phyloP scores from a whole-genome alignment of 1,140 invertebrate genomes.

The Trypoxylus dichotomus region DNA sequence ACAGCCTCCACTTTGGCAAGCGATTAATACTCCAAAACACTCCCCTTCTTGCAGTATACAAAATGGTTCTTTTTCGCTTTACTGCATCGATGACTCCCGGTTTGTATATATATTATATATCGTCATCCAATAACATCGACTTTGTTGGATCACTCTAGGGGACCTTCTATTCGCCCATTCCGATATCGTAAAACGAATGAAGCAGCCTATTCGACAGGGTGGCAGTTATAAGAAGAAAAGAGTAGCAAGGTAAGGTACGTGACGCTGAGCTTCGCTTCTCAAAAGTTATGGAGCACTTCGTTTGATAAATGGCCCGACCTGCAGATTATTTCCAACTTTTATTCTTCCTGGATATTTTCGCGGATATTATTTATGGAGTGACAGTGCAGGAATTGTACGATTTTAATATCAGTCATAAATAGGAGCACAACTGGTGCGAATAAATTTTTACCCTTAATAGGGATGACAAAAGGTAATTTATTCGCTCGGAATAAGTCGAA shows the following conservation, averaged over 20 bases:
- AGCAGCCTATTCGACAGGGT: not conserved
- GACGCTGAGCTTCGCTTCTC: not conserved
- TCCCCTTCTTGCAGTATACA: not conserved
- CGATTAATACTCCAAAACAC: not conserved
- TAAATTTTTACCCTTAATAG: constrained; percentile 15
- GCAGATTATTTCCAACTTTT: constrained; percentile 20
- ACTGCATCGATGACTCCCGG: not conserved
- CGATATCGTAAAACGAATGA: not conserved
- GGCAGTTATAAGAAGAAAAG: not conserved
- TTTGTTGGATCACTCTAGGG: not conserved
- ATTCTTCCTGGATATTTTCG: constrained; percentile 4
- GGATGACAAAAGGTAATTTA: constrained; percentile 17
- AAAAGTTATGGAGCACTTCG: not conserved
- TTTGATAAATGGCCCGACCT: not conserved
- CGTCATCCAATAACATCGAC: not conserved
- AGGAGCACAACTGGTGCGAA: not conserved
- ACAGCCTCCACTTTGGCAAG: not conserved
- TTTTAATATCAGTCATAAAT: constrained; percentile 20
- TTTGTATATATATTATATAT: constrained; percentile 6
- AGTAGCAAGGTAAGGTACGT: not conserved
- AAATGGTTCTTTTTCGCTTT: not conserved
- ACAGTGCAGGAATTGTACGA: not conserved
- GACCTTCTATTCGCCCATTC: not conserved
- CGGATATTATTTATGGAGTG: constrained; percentile 17
- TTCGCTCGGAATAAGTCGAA: not conserved